A percentile compares a stretch with the other conserved stretches of the same genome.
These are phyloP conservation scores for Nasonia vitripennis DNA, from an alignment of 1,140 invertebrate species.

Conservation along the genomic window DNA sequence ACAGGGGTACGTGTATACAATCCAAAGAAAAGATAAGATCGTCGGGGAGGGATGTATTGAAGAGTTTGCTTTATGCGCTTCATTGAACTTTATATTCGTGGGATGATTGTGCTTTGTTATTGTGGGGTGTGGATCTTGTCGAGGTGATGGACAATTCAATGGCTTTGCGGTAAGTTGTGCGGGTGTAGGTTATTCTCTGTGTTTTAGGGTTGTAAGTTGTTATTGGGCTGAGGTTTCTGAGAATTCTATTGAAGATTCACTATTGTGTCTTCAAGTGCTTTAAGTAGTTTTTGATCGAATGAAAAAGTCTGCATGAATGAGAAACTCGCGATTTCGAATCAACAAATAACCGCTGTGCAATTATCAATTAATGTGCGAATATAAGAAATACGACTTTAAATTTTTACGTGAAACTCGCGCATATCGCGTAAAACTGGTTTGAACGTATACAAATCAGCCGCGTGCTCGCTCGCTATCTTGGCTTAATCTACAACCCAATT, in stretches of 20 bases:
- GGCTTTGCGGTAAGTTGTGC: background rate
- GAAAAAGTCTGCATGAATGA: too few relatives aligned
- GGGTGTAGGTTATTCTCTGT: background rate
- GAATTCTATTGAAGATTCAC: too few relatives aligned
- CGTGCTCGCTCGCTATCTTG: background rate
- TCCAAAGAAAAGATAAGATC: constrained; percentile 1
- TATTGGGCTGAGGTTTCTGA: too few relatives aligned
- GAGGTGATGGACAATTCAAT: background rate
- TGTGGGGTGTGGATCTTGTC: background rate
- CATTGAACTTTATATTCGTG: background rate
- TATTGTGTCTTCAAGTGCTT: too few relatives aligned
- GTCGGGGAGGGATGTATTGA: background rate
- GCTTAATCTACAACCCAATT: background rate
- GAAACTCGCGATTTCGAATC: background rate
- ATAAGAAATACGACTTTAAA: background rate
- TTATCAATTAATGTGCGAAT: background rate
- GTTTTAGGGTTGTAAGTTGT: too few relatives aligned
- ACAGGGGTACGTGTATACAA: constrained; percentile 48
- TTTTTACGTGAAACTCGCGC: background rate
- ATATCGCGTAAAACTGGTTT: background rate
- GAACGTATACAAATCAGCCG: background rate
- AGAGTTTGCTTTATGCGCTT: background rate
- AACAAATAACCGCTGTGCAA: background rate
- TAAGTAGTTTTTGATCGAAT: too few relatives aligned
- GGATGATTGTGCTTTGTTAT: background rate